phyloP scores from a whole-genome alignment of 1,140 invertebrate species.

The Leptoteleia sp. region DNA sequence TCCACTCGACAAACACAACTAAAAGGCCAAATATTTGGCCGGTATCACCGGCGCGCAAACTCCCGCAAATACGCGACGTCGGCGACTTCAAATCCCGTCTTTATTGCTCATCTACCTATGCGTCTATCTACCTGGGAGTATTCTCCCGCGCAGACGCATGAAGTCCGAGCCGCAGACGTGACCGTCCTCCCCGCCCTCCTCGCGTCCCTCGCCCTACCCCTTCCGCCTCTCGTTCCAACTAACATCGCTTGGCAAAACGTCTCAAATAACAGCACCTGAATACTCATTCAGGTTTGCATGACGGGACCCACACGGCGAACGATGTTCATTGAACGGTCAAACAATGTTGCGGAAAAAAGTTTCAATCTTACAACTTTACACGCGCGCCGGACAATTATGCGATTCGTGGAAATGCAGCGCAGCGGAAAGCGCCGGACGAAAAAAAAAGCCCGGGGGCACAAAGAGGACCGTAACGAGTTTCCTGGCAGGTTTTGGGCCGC shows the following conservation, averaged over 20 bases:
- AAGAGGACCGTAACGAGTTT: too few relatives aligned
- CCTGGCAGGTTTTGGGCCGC: too few relatives aligned
- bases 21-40: slow-evolving; percentile 79
- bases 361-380: slow-evolving; percentile 41
- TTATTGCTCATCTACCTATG: slow-evolving; percentile 58
- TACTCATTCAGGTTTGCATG: slow-evolving; percentile 67
- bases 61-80: slow-evolving; percentile 70
- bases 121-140: slow-evolving; percentile 46
- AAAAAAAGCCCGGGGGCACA: slow-evolving; percentile 6
- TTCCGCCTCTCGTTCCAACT: slow-evolving; percentile 5
- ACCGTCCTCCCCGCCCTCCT: slow-evolving; percentile 14
- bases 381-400: slow-evolving; percentile 36
- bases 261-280: slow-evolving; percentile 65
- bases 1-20: slow-evolving; percentile 71
- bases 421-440: slow-evolving; percentile 17
- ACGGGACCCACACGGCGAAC: slow-evolving; percentile 56
- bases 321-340: slow-evolving; percentile 63
- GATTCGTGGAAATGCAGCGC: slow-evolving; percentile 35
- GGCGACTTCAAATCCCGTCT: slow-evolving; percentile 63
- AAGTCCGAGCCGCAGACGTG: slow-evolving; percentile 53
- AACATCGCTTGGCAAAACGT: slow-evolving; percentile 48
- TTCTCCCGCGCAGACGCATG: slow-evolving; percentile 16
- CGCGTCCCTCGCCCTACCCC: neutral
- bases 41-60: slow-evolving; percentile 60
- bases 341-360: slow-evolving; percentile 57